Evolutionary conservation across 2,113 vertebrate species (phyloP).

Genomic region (Rhombomys opimus): DNA sequence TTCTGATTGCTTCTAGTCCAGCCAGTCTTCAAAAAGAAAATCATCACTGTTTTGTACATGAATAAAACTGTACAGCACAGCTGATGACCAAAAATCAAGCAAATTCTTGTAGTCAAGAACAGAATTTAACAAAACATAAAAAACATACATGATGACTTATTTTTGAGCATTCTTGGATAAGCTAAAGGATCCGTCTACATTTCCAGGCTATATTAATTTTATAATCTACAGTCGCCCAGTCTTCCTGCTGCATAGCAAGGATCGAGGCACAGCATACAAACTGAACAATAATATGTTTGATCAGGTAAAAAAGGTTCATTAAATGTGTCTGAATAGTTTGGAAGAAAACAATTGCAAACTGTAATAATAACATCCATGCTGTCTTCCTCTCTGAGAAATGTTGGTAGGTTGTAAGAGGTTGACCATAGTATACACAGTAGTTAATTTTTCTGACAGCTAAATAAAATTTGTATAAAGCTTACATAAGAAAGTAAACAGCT

Average conservation of each 20-base stretch:
- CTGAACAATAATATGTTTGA: conserved; percentile 51
- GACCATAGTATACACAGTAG: background rate
- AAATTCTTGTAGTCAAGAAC: background rate
- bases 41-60: background rate
- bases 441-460: conserved; percentile 63
- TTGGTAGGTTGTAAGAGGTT: background rate
- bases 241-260: background rate
- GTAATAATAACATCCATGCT: background rate
- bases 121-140: background rate
- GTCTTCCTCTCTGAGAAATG: conserved; percentile 29
- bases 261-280: background rate
- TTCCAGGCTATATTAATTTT: conserved; percentile 28
- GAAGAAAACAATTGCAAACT: conserved; percentile 32
- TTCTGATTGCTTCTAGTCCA: conserved; percentile 29
- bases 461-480: conserved; percentile 63
- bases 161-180: conserved; percentile 6
- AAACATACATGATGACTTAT: background rate
- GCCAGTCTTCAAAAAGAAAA: conserved; percentile 30
- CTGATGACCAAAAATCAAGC: background rate
- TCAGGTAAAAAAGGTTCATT: conserved; percentile 32
- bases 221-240: background rate
- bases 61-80: background rate
- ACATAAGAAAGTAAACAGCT: conserved; percentile 56
- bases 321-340: conserved; percentile 14
- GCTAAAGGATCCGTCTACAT: background rate